Base-by-base conservation (phyloP, 2,113 vertebrate genomes). In the Istiophorus platypterus region DNA sequence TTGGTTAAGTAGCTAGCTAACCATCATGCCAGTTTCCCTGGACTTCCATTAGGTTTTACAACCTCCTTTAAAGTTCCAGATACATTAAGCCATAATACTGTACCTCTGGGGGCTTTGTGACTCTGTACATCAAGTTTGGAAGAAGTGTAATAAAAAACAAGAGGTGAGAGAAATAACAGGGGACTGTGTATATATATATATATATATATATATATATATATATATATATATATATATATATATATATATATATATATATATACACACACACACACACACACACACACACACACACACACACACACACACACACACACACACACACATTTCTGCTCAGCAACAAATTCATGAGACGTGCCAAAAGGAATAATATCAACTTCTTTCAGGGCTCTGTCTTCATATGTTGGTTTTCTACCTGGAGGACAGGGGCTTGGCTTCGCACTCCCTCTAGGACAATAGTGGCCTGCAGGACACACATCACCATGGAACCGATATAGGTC, bases 381-480 rank as follows among this genome's bases (percentile, higher is more conserved):
- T 64, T 37, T 49, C 31, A 68, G 9, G 65, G 24, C 18, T 54
- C 18, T 64, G 14, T 24, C 7, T 34, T 17, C 22, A 51, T 15
- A n/a, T 64, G 2, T 54, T 59, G 20, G 13, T 27, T 54, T 51
- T 45, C 56, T 95, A 91, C 98, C 97, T 79, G 95, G 92, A 10
- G 95, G 93, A 39, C 98, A 98, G 0, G 89, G 93, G 0, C 3
- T 65, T 0, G 96, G 92, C 5, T 86, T 91, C 0, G 84, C 18
- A 78, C 93, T 96, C 72, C 95, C 97, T 52, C 47, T 76, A 24
- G 95, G 94, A 90, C 97, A 97, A 81, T 95, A 95, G 81, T 97
- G 95, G 5, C 93, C 91, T 0, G 24, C 20, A 0, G 93, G 96
- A 81, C 97, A 99, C 0, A 94, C 71, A 61, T 92, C 95, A 72